These are phyloP conservation scores for Zosterops hypoxanthus DNA, from an alignment of 2,113 vertebrate species.

Conservation along the genomic window DNA sequence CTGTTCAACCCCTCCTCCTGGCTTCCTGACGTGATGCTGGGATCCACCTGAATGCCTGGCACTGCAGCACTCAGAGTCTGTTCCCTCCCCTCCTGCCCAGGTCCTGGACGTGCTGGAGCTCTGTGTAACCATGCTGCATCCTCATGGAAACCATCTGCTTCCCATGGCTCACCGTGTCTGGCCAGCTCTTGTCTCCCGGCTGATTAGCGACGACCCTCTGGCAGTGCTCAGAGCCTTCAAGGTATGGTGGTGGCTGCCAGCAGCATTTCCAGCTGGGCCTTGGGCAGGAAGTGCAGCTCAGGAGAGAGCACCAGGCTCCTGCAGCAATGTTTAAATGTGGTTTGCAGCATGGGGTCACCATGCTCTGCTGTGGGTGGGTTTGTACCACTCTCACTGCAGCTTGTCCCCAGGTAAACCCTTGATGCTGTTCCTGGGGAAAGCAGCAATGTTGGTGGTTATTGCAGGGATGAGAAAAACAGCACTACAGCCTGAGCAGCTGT, in stretches of 20 bases:
- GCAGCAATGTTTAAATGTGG: neutral
- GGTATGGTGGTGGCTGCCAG: slow-evolving; percentile 69
- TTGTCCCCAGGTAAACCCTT: neutral
- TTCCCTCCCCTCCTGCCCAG: slow-evolving; percentile 60
- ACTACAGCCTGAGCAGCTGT: neutral
- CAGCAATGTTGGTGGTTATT: neutral
- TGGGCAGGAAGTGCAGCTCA: neutral
- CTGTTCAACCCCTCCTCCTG: neutral
- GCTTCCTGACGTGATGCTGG: neutral
- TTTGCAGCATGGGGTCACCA: neutral
- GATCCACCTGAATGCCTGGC: neutral
- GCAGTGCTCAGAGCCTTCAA: slow-evolving; percentile 89
- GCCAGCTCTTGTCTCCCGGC: slow-evolving; percentile 86
- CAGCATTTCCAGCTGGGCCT: neutral
- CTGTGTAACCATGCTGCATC: slow-evolving; percentile 80
- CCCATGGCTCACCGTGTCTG: slow-evolving; percentile 91
- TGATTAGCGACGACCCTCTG: slow-evolving; percentile 86
- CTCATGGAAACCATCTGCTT: slow-evolving; percentile 83
- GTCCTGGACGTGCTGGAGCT: slow-evolving; percentile 87
- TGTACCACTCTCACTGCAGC: neutral
- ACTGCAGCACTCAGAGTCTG: neutral
- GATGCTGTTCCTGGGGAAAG: neutral
- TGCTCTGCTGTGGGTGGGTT: neutral
- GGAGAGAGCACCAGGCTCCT: neutral
- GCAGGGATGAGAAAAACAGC: neutral